Conservation (phyloP, 2,113 vertebrate genomes). For the Tautogolabrus adspersus region DNA sequence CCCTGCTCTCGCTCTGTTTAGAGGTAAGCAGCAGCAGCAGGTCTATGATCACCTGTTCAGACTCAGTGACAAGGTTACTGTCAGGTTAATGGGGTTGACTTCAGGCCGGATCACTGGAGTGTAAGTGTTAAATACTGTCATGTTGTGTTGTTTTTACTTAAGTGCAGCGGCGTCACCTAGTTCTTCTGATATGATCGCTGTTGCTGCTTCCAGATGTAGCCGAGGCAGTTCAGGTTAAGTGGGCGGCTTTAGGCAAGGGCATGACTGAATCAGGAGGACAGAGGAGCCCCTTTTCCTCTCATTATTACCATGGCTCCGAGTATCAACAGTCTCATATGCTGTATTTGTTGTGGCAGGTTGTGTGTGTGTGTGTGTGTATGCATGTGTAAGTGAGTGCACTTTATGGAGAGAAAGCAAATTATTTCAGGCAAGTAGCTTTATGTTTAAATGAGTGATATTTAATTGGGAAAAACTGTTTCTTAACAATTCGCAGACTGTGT, state of each 20-base stretch:
- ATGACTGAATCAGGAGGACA: constrained; percentile 59
- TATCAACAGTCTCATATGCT: constrained; percentile 15
- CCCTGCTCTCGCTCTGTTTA: constrained; percentile 63
- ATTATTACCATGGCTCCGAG: constrained; percentile 37
- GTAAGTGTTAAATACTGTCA: constrained; percentile 46
- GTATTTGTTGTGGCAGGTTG: constrained; percentile 31
- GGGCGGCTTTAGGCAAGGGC: constrained; percentile 64
- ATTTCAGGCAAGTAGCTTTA: not conserved
- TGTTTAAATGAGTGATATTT: constrained; percentile 22
- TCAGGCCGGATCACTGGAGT: constrained; percentile 20
- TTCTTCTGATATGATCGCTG: constrained; percentile 57
- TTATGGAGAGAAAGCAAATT: not conserved
- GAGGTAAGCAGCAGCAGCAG: constrained; percentile 64
- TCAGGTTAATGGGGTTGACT: constrained; percentile 33
- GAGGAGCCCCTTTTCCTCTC: constrained; percentile 42
- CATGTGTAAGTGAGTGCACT: too few relatives aligned
- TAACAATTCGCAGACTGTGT: constrained; percentile 48
- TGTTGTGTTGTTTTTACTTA: constrained; percentile 43
- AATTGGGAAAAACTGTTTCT: constrained; percentile 32
- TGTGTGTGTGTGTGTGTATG: constrained; percentile 10
- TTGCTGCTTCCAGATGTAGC: constrained; percentile 66
- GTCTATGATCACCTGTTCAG: constrained; percentile 35
- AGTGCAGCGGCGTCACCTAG: constrained; percentile 27
- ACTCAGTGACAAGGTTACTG: constrained; percentile 40
- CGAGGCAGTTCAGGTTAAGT: constrained; percentile 73